phyloP scores from a whole-genome alignment of 2,797 vertebrate species.

The Huso huso region DNA sequence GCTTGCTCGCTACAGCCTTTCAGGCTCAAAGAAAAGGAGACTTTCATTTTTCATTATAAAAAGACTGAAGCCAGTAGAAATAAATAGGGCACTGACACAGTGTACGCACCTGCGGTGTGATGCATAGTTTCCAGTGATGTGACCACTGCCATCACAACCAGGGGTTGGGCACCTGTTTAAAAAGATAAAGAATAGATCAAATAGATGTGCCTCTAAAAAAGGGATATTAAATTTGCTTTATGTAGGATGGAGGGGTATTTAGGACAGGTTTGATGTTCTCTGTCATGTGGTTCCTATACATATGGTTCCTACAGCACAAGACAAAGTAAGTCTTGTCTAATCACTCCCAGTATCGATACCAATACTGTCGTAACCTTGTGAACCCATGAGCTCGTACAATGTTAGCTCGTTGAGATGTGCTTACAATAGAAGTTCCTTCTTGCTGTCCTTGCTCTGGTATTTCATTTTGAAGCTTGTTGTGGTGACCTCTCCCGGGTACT shows the following conservation, averaged over 20 bases:
- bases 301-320: conserved; percentile 2
- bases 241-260: too few species aligned
- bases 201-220: background rate
- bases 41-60: conserved; percentile 3
- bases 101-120: conserved; percentile 87
- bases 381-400: background rate
- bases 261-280: too few species aligned
- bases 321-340: background rate
- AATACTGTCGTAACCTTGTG: background rate
- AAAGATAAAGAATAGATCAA: conserved; percentile 12
- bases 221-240: too few species aligned
- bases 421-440: conserved; percentile 96
- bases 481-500: conserved; percentile 93
- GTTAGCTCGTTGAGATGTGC: conserved; percentile 32
- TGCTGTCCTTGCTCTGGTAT: conserved; percentile 89
- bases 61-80: conserved; percentile 7
- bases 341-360: background rate
- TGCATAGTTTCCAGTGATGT: conserved; percentile 98
- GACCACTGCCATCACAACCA: conserved; percentile 96
- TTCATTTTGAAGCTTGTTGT: conserved; percentile 89
- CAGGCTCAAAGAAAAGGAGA: background rate
- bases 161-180: conserved; percentile 87
- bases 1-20: background rate
- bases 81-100: background rate
- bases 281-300: too few species aligned